Evolutionary conservation across 2,113 vertebrate genomes (phyloP).

Genomic region (Centropus unirufus): DNA sequence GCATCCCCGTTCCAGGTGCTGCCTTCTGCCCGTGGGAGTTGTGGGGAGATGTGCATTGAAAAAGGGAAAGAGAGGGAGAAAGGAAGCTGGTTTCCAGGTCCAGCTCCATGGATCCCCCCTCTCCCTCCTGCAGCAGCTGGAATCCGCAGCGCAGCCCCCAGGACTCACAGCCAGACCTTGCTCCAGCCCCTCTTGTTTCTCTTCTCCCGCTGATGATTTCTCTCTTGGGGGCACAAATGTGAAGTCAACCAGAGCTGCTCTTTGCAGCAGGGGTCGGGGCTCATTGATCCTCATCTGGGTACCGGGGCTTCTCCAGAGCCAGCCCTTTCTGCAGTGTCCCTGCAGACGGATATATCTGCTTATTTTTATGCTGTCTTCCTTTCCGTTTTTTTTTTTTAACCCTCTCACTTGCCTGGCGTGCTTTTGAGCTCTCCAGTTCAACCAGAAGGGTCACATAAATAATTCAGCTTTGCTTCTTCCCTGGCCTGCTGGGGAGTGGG

Average conservation of each 20-base stretch:
- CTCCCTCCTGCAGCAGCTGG: neutral
- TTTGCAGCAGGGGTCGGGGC: neutral
- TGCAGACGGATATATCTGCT: neutral
- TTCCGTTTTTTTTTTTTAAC: neutral
- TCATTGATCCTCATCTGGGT: neutral
- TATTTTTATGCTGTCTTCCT: neutral
- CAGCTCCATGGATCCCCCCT: rapidly evolving
- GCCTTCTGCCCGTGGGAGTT: neutral
- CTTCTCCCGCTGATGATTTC: neutral
- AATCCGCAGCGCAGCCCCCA: neutral
- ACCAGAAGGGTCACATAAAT: neutral
- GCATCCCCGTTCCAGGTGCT: rapidly evolving
- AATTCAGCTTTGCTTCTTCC: neutral
- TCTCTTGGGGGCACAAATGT: neutral
- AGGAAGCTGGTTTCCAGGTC: neutral
- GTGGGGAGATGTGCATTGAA: neutral
- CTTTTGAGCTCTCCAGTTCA: neutral
- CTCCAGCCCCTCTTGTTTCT: neutral
- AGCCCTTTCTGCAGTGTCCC: neutral
- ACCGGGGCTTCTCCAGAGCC: neutral
- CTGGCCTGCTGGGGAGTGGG: rapidly evolving
- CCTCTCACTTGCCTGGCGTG: rapidly evolving
- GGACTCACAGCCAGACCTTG: neutral
- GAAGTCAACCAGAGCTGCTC: neutral
- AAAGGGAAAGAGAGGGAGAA: neutral